Evolutionary conservation across 2,797 vertebrate genomes (phyloP).

Genomic region (Aphelocoma californica): DNA sequence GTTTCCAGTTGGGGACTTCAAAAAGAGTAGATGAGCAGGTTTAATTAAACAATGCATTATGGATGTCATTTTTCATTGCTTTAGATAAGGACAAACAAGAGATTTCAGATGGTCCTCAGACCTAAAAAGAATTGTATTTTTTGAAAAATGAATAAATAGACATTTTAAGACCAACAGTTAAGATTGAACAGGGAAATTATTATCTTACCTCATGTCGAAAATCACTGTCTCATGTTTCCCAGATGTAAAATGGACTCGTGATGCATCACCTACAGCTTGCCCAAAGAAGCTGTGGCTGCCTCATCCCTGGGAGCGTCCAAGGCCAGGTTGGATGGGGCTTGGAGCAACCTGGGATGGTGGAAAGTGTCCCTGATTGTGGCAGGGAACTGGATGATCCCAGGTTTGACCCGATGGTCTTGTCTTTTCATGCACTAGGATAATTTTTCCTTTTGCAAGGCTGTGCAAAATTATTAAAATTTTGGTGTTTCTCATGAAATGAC

Average conservation of each 20-base stretch:
- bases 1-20: fast-evolving
- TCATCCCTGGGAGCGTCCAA: neutral
- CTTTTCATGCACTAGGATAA: neutral
- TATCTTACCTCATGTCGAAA: neutral
- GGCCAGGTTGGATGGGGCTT: neutral
- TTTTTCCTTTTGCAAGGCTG: neutral
- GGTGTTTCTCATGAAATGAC: neutral
- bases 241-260: neutral
- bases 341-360: neutral
- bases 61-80: neutral
- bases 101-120: neutral
- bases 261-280: neutral
- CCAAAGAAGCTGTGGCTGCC: neutral
- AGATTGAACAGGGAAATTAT: neutral
- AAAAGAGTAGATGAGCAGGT: neutral
- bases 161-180: neutral
- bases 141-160: neutral
- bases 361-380: neutral
- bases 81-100: neutral
- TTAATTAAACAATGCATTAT: neutral
- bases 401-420: neutral
- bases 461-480: neutral
- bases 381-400: neutral
- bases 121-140: neutral
- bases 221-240: neutral